Evolutionary conservation across 2,888 invertebrate genomes (phyloP), one percentile per base, ranked within the genome.

Genomic region (Macrophya annulata): DNA sequence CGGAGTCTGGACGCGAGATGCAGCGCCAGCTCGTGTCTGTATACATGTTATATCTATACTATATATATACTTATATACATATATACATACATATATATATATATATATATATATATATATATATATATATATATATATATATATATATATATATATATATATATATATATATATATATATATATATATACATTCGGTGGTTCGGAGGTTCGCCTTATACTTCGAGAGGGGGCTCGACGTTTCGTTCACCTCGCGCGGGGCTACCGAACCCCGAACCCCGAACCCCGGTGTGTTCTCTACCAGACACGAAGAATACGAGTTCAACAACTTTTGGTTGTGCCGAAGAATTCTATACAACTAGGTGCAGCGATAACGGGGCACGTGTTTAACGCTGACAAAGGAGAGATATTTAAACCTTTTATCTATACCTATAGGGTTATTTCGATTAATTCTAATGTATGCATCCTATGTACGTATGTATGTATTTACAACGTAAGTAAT

Each of bases 231-330:
- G 6, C 48, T 21, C 82, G 25, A n/a, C 25, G 82, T 65, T 83
- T 83, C 82, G 82, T 83, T 83, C 82, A 83, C 68, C 82, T 83
- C 68, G 45, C n/a, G 68, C 45, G 82, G 82, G 82, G 82, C 65
- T 65, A 65, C 82, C 45, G 68, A 65, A 55, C 51, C 77, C 43
- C 79, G 59, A 48, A 51, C 17, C 45, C 62, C 40, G 81, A 62
- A 43, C 62, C 31, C 72, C 45, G 43, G 43, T n/a, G 31, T n/a
- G n/a, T 9, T 8, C 40, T 10, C 21, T 45, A 9, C 82, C 68
- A 83, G 65, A 83, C 68, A 68, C 82, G 45, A 68, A 65, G 82
- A 68, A 68, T 68, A 48, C 17, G 62, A 65, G 82, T 83, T 83
- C 82, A 68, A 31, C 82, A 83, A 68, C 82, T 83, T 31, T 25